Evolutionary conservation across 2,113 vertebrate species (phyloP).

Genomic region (Vidua chalybeata): DNA sequence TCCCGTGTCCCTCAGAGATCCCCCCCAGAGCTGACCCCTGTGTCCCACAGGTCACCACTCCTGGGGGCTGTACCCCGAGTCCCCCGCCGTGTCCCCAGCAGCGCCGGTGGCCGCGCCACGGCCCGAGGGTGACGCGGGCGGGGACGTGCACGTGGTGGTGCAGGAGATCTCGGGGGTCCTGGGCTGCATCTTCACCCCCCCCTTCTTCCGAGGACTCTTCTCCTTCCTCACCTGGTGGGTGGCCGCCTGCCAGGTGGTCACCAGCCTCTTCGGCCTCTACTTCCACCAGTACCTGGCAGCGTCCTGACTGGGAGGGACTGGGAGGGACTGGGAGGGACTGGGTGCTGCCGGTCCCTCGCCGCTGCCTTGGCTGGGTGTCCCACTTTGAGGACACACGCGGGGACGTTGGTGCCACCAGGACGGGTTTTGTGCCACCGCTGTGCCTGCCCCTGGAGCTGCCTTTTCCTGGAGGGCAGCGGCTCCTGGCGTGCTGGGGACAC

Average conservation of each 20-base stretch:
- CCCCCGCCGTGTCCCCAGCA: background rate
- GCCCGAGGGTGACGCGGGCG: conserved; percentile 46
- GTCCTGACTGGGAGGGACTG: conserved; percentile 67
- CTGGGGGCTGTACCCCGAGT: conserved; percentile 77
- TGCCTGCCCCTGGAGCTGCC: background rate
- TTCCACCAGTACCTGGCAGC: conserved; percentile 91
- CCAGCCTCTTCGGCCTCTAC: conserved; percentile 92
- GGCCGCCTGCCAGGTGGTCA: conserved; percentile 88
- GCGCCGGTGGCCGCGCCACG: background rate
- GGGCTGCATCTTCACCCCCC: conserved; percentile 78
- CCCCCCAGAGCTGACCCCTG: background rate
- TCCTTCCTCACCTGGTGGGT: conserved; percentile 96
- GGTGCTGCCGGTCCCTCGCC: background rate
- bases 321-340: background rate
- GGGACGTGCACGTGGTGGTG: conserved; percentile 79
- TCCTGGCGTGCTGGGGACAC: background rate
- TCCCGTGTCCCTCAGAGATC: background rate
- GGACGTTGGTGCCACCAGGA: background rate
- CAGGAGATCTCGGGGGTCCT: conserved; percentile 75
- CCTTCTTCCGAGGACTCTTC: conserved; percentile 86
- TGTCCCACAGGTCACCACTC: conserved; percentile 83
- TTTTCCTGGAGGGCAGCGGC: background rate
- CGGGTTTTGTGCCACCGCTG: background rate
- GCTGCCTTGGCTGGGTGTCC: background rate
- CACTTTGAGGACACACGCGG: accelerated